Base-by-base conservation (phyloP, 2,797 vertebrate species). In the Anableps anableps region DNA sequence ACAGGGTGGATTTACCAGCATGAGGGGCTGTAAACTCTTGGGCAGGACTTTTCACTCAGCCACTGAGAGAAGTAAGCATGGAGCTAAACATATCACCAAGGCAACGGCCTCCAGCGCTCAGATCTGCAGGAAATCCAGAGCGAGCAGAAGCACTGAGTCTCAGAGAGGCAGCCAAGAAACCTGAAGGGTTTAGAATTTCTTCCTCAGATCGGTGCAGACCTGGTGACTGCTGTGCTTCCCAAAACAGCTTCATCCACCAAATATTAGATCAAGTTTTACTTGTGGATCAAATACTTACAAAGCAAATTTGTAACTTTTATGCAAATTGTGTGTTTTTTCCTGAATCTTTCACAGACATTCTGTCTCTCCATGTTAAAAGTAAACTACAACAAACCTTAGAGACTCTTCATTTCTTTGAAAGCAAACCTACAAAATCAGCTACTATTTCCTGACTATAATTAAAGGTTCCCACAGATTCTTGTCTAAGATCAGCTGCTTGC, bases 391-490 rank as follows among this genome's bases (percentile, higher is more conserved):
- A 34, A 6, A 36, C 36, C 36, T 64, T 0, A 19, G 14, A 34
- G 58, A 62, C 29, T 21, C 8, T 36, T 64, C 3, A 19, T 64
- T 36, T 64, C 48, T 64, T 19, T 21, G 29, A 64, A 41, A 19
- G 64, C 36, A 66, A 66, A 41, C 64, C 64, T 66, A 66, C 36
- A 38, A 66, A 66, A 53, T 36, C 64, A 41, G 36, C 64, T 38
- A 8, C 23, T 36, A 66, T 66, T 66, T 66, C 21, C 64, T 13
- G 16, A 64, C 34, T 66, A 19, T 88, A 74, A 66, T 78, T 88
- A 84, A 93, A 90, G 81, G 90, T 90, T 81, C 88, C 91, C 87
- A 72, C 70, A 90, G 86, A 91, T 72, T 68, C 72, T 31, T 72
- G 73, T 68, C 86, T 82, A 81, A 87, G 84, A 90, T 87, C 82